A percentile compares a stretch with the other conserved stretches of the same genome.
Evolutionary conservation across 23 tunicate genomes (phyloP).

Genomic region (Trididemnum nubilum): DNA sequence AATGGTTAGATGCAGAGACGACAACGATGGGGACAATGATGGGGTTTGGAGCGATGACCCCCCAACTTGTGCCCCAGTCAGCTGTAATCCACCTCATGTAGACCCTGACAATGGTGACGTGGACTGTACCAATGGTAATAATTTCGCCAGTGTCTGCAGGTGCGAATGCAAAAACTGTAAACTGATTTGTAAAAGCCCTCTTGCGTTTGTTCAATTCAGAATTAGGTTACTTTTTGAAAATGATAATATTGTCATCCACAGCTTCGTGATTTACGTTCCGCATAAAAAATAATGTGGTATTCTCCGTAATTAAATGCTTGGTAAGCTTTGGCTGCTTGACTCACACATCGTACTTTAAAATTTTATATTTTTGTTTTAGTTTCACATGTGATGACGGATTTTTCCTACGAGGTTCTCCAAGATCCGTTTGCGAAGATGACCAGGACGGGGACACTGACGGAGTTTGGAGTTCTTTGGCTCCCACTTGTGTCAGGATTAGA

Average conservation of each 20-base stretch:
- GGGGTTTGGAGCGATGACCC: constrained; percentile 43
- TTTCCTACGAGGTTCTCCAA: constrained; percentile 2
- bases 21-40: constrained; percentile 23
- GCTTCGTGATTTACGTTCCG: no score
- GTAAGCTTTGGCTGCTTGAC: no score
- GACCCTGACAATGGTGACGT: constrained; percentile 50
- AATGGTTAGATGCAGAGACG: constrained; percentile 27
- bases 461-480: constrained; percentile 44
- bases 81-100: constrained; percentile 40
- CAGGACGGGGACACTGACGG: constrained; percentile 48
- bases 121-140: constrained; percentile 38
- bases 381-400: constrained; percentile 35
- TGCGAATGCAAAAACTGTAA: background rate
- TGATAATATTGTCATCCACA: no score
- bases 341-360: no score
- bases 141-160: constrained; percentile 43
- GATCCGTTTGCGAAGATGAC: constrained; percentile 56
- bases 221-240: no score
- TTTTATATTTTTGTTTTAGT: constrained; percentile 8
- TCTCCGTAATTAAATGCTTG: no score
- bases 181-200: no score
- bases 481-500: constrained; percentile 31
- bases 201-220: no score
- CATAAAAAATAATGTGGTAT: no score
- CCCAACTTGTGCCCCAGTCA: constrained; percentile 37